phyloP scores from a whole-genome alignment of 2,888 invertebrate species.

The Doris montereyensis region DNA sequence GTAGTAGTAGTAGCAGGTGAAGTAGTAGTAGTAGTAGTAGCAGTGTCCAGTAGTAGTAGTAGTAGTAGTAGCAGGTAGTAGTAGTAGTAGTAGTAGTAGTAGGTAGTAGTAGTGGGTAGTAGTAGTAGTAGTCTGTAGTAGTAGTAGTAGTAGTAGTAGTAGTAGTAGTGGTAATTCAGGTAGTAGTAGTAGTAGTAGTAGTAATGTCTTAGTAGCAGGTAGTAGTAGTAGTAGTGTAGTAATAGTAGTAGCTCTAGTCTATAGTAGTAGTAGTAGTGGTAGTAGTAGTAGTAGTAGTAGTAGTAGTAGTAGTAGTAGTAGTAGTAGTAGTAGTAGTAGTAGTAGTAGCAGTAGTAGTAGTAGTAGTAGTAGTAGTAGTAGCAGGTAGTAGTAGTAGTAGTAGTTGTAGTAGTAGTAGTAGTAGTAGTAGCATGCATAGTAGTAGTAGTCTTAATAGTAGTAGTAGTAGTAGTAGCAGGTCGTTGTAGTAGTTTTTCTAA shows the following conservation, averaged over 20 bases:
- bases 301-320: neutral
- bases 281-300: neutral
- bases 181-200: neutral
- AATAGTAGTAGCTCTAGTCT: neutral
- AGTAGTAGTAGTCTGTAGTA: neutral
- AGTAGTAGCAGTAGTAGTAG: constrained; percentile 27
- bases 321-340: constrained; percentile 46
- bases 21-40: neutral
- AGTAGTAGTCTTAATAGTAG: no score
- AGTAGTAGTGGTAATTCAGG: neutral
- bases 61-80: neutral
- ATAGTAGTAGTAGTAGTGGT: neutral
- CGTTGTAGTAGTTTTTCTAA: no score
- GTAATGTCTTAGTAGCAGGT: neutral
- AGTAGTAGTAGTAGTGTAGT: neutral
- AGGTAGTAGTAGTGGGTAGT: neutral
- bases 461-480: no score
- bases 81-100: neutral
- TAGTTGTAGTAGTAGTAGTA: no score
- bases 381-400: no score
- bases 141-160: neutral
- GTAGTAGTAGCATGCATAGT: no score
- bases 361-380: constrained; percentile 10
- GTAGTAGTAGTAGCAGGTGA: neutral
- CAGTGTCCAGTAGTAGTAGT: neutral